Conservation (phyloP, 1,140 invertebrate genomes). For the Caenorhabditis remanei region DNA sequence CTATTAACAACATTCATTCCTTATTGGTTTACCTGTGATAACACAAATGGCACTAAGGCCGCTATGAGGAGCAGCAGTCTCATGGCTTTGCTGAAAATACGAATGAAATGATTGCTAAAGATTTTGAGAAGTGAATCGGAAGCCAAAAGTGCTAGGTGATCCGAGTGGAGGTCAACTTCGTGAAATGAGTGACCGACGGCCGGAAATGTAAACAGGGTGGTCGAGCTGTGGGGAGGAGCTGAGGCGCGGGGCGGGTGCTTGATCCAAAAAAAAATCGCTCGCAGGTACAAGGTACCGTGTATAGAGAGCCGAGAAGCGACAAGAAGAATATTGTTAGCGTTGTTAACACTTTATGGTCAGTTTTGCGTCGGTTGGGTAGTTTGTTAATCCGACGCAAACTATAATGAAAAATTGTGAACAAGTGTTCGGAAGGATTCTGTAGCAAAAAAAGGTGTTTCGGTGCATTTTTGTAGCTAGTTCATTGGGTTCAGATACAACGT, state of each 20-base stretch:
- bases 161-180: constrained; percentile 41
- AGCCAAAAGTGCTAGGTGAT: constrained; percentile 30
- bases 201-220: constrained; percentile 56
- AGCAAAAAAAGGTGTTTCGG: too few species aligned
- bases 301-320: neutral
- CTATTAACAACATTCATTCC: neutral
- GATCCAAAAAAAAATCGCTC: constrained; percentile 49
- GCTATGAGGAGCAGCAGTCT: constrained; percentile 57
- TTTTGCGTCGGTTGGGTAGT: neutral
- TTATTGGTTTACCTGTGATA: constrained; percentile 29
- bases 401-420: neutral
- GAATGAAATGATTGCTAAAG: neutral
- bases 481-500: too few species aligned
- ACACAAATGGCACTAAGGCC: constrained; percentile 40
- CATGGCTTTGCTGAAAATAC: constrained; percentile 36
- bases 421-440: neutral
- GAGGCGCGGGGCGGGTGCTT: constrained; percentile 42
- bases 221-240: constrained; percentile 45
- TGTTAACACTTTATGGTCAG: constrained; percentile 13
- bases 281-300: constrained; percentile 51
- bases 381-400: neutral
- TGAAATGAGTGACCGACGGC: constrained; percentile 52
- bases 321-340: neutral
- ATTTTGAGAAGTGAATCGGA: neutral
- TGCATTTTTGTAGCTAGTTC: too few species aligned